These are phyloP conservation scores for Stenodera caucasica DNA, from an alignment of 2,888 invertebrate genomes.

Conservation along the genomic window DNA sequence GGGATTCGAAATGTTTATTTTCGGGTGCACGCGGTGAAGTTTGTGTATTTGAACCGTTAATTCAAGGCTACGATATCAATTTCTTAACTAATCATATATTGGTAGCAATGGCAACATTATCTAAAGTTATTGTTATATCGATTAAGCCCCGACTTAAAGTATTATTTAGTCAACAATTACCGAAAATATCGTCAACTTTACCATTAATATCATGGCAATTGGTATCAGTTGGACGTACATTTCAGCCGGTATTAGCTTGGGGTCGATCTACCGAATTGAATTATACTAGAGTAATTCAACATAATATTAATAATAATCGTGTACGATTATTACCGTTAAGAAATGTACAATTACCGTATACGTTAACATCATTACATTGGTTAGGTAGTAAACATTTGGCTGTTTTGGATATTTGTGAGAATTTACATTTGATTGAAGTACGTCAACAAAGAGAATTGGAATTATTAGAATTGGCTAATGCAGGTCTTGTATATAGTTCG, in stretches of 20 bases:
- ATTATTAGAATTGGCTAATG: conserved; percentile 76
- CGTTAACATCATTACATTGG: conserved; percentile 78
- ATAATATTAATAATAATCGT: conserved; percentile 60
- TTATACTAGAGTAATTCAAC: conserved; percentile 74
- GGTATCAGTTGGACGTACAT: conserved; percentile 76
- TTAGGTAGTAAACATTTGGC: conserved; percentile 81
- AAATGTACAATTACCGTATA: conserved; percentile 71
- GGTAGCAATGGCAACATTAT: conserved; percentile 91
- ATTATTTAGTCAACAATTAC: conserved; percentile 75
- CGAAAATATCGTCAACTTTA: conserved; percentile 71
- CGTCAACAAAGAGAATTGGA: conserved; percentile 85
- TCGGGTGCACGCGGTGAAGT: conserved; percentile 97
- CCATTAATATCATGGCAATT: conserved; percentile 94
- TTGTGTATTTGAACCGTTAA: conserved; percentile 70
- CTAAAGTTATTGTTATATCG: conserved; percentile 81
- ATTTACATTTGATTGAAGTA: conserved; percentile 86
- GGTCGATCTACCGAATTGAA: conserved; percentile 81
- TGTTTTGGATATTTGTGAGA: conserved; percentile 82
- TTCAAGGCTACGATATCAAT: conserved; percentile 58
- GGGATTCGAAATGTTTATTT: conserved; percentile 91
- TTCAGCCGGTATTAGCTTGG: conserved; percentile 83
- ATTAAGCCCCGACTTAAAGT: conserved; percentile 77
- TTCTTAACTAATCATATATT: conserved; percentile 75
- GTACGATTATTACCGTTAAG: conserved; percentile 65
- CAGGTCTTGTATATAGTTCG: conserved; percentile 82